Conservation (phyloP, 2,797 vertebrate genomes). For the Varecia variegata region DNA sequence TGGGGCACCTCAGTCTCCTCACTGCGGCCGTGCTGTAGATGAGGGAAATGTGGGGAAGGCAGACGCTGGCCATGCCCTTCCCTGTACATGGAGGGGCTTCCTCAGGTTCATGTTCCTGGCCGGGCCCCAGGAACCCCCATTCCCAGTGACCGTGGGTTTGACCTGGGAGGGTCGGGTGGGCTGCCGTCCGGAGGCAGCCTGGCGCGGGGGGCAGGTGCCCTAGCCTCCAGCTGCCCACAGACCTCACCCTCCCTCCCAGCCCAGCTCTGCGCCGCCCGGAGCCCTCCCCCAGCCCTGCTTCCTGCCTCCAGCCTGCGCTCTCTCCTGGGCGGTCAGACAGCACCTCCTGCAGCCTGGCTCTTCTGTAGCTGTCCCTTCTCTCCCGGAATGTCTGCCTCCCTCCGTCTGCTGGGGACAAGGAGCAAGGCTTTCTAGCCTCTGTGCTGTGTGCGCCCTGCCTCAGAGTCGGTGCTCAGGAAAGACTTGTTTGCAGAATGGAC, state of each 20-base stretch:
- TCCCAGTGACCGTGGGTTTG: neutral
- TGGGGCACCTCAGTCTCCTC: neutral
- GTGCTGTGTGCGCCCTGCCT: rapidly evolving
- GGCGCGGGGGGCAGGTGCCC: neutral
- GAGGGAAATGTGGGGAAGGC: neutral
- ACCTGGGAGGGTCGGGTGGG: neutral
- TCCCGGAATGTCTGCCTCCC: neutral
- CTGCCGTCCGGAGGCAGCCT: neutral
- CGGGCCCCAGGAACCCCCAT: neutral
- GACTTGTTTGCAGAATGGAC: neutral
- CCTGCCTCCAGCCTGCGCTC: neutral
- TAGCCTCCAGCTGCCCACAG: neutral
- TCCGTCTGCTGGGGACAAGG: neutral
- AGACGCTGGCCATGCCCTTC: neutral
- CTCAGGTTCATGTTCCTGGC: neutral
- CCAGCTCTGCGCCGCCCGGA: neutral
- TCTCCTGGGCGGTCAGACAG: neutral
- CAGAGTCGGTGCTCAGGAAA: neutral
- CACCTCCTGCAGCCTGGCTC: too few species aligned
- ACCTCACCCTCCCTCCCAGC: neutral
- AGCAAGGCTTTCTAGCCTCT: neutral
- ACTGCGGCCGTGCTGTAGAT: neutral
- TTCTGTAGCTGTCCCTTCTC: neutral
- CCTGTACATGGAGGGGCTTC: neutral
- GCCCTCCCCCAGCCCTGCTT: neutral